Evolutionary conservation across 2,113 vertebrate genomes (phyloP).

Genomic region (Pogonocichla stellata): DNA sequence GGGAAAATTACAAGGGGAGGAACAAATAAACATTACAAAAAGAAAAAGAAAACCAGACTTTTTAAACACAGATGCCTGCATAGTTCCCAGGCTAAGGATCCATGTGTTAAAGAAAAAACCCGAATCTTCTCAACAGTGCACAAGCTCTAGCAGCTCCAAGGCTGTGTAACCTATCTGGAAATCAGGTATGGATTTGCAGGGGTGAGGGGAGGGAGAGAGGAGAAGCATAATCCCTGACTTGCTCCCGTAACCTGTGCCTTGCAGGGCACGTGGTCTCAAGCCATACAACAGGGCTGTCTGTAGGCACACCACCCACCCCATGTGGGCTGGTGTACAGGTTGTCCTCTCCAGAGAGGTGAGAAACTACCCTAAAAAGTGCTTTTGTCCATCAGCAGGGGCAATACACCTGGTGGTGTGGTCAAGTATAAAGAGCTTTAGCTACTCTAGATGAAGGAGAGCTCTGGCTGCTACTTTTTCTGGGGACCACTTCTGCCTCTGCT

Average conservation of each 20-base stretch:
- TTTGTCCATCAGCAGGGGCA: not conserved
- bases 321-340: accelerated
- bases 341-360: not conserved
- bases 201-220: not conserved
- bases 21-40: slow-evolving; percentile 67
- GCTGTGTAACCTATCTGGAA: not conserved
- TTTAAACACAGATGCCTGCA: slow-evolving; percentile 3
- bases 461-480: not conserved
- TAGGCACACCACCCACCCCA: not conserved
- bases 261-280: accelerated
- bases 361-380: not conserved
- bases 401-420: not conserved
- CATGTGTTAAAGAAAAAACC: not conserved
- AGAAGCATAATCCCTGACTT: not conserved
- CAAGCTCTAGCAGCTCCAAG: not conserved
- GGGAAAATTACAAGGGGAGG: slow-evolving; percentile 45
- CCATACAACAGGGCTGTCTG: not conserved
- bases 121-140: not conserved
- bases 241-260: not conserved
- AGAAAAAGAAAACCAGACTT: slow-evolving; percentile 59
- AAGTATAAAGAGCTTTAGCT: not conserved
- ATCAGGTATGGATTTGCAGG: not conserved
- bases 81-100: slow-evolving; percentile 42
- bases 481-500: not conserved
- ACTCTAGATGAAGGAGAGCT: not conserved